Percentiles rank a stretch among this genome's conserved stretches.
Evolutionary conservation across 2,113 vertebrate species (phyloP).

Genomic region (Prochilodus magdalenae): DNA sequence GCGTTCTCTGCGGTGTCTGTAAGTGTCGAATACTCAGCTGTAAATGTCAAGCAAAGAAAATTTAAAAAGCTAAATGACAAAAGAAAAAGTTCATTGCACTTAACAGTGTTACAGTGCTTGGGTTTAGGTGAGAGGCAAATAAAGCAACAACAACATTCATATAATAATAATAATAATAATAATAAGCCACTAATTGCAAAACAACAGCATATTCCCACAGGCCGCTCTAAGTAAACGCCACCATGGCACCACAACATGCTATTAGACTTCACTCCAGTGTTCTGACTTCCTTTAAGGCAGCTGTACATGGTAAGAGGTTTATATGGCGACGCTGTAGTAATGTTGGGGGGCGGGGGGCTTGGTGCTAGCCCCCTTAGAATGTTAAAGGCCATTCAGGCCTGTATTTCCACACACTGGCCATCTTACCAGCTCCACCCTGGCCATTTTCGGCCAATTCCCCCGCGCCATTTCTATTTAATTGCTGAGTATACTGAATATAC

Average conservation of each 20-base stretch:
- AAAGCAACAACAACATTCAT: constrained; percentile 14
- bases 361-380: too few relatives aligned
- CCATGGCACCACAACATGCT: neutral
- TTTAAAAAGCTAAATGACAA: neutral
- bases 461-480: too few relatives aligned
- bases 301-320: neutral
- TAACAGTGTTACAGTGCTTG: constrained; percentile 19
- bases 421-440: too few relatives aligned
- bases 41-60: neutral
- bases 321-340: neutral
- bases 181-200: neutral
- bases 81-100: constrained; percentile 30
- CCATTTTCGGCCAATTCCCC: too few relatives aligned
- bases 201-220: neutral
- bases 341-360: neutral
- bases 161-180: neutral
- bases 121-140: constrained; percentile 14
- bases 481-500: too few relatives aligned
- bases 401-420: too few relatives aligned
- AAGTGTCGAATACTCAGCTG: neutral
- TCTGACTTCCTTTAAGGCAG: neutral
- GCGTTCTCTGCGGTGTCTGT: neutral
- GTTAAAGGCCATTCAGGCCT: too few relatives aligned
- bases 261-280: neutral
- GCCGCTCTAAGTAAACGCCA: neutral